These are phyloP conservation scores for Pleuronectes platessa DNA, from an alignment of 2,113 vertebrate genomes.

Conservation along the genomic window DNA sequence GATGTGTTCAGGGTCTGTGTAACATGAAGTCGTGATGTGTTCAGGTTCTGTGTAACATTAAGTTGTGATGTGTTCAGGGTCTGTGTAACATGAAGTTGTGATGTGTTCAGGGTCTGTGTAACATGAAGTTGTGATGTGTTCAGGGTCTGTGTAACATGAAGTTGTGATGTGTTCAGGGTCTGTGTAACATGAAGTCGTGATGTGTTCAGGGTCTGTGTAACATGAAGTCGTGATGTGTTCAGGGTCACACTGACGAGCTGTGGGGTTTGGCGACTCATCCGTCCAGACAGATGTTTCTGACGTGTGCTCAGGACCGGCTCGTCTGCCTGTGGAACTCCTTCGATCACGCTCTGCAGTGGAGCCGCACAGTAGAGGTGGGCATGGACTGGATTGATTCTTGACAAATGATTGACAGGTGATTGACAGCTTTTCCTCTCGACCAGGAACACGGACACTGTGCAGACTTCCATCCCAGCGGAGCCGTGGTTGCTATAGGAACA, in stretches of 20 bases:
- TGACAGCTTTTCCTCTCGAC: background rate
- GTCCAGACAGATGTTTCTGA: slow-evolving; percentile 92
- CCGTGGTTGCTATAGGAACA: slow-evolving; percentile 95
- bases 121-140: too few relatives aligned
- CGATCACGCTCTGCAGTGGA: slow-evolving; percentile 95
- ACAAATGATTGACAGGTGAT: background rate
- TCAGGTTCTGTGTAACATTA: too few relatives aligned
- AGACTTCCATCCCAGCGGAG: slow-evolving; percentile 97
- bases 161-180: too few relatives aligned
- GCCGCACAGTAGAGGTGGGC: slow-evolving; percentile 89
- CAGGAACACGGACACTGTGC: slow-evolving; percentile 98
- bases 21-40: too few relatives aligned
- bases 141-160: too few relatives aligned
- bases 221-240: slow-evolving; percentile 22
- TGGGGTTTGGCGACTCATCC: slow-evolving; percentile 97
- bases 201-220: too few relatives aligned
- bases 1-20: too few relatives aligned
- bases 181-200: too few relatives aligned
- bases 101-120: too few relatives aligned
- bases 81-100: too few relatives aligned
- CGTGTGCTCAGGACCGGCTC: slow-evolving; percentile 95
- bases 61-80: too few relatives aligned
- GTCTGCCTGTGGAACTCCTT: slow-evolving; percentile 94
- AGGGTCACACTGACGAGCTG: slow-evolving; percentile 98
- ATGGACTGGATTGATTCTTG: background rate